Evolutionary conservation across 1,140 invertebrate species (phyloP).

Genomic region (Anagrus nilaparvatae): DNA sequence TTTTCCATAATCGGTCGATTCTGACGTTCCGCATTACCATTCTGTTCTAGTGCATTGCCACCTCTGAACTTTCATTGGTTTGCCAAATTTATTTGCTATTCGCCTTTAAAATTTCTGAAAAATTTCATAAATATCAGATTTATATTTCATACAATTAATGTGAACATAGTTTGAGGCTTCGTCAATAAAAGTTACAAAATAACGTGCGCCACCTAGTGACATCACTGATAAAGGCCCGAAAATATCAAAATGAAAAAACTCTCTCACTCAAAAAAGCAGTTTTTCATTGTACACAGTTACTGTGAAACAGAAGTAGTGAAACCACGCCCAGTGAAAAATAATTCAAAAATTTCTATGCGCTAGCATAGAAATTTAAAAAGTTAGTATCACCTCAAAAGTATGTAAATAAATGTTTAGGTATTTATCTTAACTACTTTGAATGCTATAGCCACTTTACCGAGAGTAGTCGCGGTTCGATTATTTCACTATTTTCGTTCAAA

Average conservation of each 20-base stretch:
- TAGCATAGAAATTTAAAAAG: too few species aligned
- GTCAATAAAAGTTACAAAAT: constrained; percentile 6
- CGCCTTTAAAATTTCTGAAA: background rate
- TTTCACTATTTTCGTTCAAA: too few species aligned
- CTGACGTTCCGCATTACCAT: background rate
- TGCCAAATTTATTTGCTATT: constrained; percentile 9
- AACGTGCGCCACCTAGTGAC: constrained; percentile 4
- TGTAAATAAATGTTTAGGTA: too few species aligned
- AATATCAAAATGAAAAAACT: constrained; percentile 12
- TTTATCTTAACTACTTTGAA: too few species aligned
- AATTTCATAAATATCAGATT: constrained; percentile 8
- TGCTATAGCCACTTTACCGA: too few species aligned
- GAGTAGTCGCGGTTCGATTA: too few species aligned
- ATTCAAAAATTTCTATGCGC: too few species aligned
- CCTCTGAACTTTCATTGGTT: background rate
- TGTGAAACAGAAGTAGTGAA: too few species aligned
- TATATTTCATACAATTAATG: constrained; percentile 11
- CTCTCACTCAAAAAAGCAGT: background rate
- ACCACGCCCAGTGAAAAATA: too few species aligned
- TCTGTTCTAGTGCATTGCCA: background rate
- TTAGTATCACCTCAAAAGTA: too few species aligned
- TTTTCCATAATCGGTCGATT: background rate
- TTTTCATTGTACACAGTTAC: background rate
- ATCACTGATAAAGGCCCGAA: constrained; percentile 6
- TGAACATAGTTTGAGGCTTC: background rate